Evolutionary conservation across 2,797 vertebrate genomes (phyloP), one percentile per base, ranked within the genome.

Genomic region (Oreonectes daqikongensis): DNA sequence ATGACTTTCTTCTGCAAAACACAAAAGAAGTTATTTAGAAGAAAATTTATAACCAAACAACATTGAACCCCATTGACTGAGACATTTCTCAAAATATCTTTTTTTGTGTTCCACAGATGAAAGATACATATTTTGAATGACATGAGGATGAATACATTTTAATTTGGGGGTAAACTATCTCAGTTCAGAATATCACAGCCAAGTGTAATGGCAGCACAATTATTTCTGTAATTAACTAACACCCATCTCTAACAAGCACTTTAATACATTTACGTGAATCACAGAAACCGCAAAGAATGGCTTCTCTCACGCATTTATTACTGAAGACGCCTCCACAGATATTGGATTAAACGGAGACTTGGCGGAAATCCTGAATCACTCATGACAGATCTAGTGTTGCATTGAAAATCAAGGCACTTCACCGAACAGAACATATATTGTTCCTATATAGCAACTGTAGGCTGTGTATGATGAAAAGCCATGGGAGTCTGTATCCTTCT

Each of bases 141-240:
- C 7, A 40, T 40, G 38, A 40, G 2, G 38, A 8, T 40, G 38
- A 11, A 12, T 12, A 42, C 12, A 42, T 42, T 3, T 3, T 32
- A 0, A 12, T 42, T 42, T 14, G 10, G 12, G 35, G 2, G 40
- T 42, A 10, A 14, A 35, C 32, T 65, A 77, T 69, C 18, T 60
- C 26, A 28, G 52, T 70, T 74, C 77, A 74, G 12, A 26, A 53
- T 17, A 32, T 18, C 15, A 32, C 52, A 57, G 18, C 12, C 14
- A 24, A 59, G 55, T 40, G 57, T 30, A 28, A 15, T 46, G 28
- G 42, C 55, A 79, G 73, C 50, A 69, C 53, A 32, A 32, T 68
- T 18, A 77, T 79, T 77, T 61, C 42, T 44, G n/a, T 81, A 72
- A 77, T 72, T 67, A 68, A 75, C 72, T 61, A 32, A 17, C 63